Base-by-base conservation (phyloP, 2,113 vertebrate genomes). In the Aegypius monachus region DNA sequence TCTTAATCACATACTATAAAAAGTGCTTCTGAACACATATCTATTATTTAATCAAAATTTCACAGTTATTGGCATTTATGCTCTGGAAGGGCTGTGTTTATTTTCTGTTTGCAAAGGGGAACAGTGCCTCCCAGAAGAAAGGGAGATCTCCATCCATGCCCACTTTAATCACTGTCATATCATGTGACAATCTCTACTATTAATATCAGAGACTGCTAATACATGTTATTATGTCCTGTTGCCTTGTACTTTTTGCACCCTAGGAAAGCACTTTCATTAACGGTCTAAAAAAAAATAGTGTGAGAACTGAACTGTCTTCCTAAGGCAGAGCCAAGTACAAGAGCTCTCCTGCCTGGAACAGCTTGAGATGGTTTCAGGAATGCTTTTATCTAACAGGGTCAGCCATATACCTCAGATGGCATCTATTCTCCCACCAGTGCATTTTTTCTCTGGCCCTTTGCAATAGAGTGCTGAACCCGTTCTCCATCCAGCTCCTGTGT, bases 21-120 rank as follows among this genome's bases (percentile, higher is more conserved):
- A 98, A 98, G 97, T 97, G 97, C 98, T 98, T 98, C 98, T 98
- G 98, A 99, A 99, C 99, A 99, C 99, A 99, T 99, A 99, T 99
- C 99, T 99, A 99, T 99, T 99, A 99, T 99, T 99, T 99, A 99
- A 99, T 99, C 99, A 99, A 99, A 99, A 98, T 98, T 98, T 99
- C 98, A 98, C 98, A 98, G 98, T 99, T 98, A 98, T 98, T 98
- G 98, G 97, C 98, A 97, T 98, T 98, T 97, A 97, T 96, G 97
- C 97, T 98, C 98, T 98, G 85, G 79, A 97, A 98, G 97, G 97
- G 97, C 99, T 99, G 98, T 99, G 98, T 99, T 99, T 99, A 99
- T 99, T 99, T 99, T 99, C 98, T 98, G 98, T 98, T 98, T 98
- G 98, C 97, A 97, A 94, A 96, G 97, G 97, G 97, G 98, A 98